These are phyloP conservation scores for Borostomias antarcticus DNA, from an alignment of 2,797 vertebrate species.

Conservation along the genomic window DNA sequence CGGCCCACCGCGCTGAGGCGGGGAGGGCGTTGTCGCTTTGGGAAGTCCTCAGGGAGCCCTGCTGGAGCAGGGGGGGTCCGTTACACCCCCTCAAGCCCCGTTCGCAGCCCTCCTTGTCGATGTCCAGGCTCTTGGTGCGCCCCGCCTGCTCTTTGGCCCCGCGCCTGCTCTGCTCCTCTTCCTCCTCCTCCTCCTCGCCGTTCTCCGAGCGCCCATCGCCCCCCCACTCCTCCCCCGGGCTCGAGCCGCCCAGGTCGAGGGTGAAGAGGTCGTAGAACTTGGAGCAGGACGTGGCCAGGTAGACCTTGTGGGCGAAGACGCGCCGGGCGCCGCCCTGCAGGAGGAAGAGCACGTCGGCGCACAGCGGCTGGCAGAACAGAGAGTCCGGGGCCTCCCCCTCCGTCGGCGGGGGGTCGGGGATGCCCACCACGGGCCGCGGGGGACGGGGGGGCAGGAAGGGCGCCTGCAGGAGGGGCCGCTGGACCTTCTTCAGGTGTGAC, in stretches of 20 bases:
- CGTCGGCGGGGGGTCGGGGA: constrained; percentile 78
- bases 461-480: constrained; percentile 86
- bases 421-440: constrained; percentile 83
- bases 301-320: constrained; percentile 89
- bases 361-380: constrained; percentile 83
- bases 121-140: constrained; percentile 82
- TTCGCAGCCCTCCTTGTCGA: constrained; percentile 73
- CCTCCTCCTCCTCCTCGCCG: constrained; percentile 61
- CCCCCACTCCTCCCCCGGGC: constrained; percentile 50
- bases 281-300: constrained; percentile 90
- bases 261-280: constrained; percentile 91
- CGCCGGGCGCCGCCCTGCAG: constrained; percentile 77
- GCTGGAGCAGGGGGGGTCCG: constrained; percentile 65
- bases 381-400: constrained; percentile 76
- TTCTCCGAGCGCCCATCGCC: constrained; percentile 58
- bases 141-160: constrained; percentile 80
- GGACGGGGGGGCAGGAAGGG: constrained; percentile 89
- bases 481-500: constrained; percentile 88
- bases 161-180: constrained; percentile 76
- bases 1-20: constrained; percentile 63
- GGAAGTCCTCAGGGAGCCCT: constrained; percentile 76
- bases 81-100: constrained; percentile 61
- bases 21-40: constrained; percentile 80
- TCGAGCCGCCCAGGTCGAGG: constrained; percentile 66
- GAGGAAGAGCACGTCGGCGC: constrained; percentile 86